Evolutionary conservation across 2,797 vertebrate species (phyloP).

Genomic region (Spatula versicolor): DNA sequence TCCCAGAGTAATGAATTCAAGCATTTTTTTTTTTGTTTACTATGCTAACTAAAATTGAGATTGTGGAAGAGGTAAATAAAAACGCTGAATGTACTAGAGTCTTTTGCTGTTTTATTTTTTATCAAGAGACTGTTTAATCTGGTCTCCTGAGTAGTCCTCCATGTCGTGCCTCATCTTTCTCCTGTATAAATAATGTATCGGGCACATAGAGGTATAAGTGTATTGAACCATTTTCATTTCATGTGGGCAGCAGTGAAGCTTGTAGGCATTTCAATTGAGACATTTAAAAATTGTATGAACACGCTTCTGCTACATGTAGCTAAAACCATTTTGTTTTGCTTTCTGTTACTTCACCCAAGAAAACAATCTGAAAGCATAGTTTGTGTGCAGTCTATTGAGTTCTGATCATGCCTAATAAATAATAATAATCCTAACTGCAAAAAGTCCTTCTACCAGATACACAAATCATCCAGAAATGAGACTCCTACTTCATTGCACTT

Average conservation of each 20-base stretch:
- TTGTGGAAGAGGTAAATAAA: background rate
- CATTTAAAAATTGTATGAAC: constrained; percentile 9
- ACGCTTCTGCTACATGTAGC: background rate
- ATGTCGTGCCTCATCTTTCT: background rate
- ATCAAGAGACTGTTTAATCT: background rate
- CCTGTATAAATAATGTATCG: background rate
- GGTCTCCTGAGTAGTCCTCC: background rate
- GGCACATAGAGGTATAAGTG: background rate
- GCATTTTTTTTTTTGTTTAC: background rate
- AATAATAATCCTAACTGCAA: background rate
- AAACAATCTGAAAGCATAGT: background rate
- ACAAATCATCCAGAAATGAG: background rate
- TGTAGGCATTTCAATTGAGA: background rate
- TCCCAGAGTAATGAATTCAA: background rate
- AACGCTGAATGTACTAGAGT: background rate
- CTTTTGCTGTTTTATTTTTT: background rate
- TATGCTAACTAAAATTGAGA: background rate
- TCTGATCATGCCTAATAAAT: background rate
- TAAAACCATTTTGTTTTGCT: background rate
- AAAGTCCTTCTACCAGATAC: background rate
- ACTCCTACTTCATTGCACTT: background rate
- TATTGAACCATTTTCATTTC: background rate
- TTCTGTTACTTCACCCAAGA: background rate
- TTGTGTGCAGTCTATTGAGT: background rate
- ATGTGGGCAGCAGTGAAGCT: background rate